Base-by-base conservation (phyloP, 2,888 invertebrate species). In the Hirtodrosophila alboralis region DNA sequence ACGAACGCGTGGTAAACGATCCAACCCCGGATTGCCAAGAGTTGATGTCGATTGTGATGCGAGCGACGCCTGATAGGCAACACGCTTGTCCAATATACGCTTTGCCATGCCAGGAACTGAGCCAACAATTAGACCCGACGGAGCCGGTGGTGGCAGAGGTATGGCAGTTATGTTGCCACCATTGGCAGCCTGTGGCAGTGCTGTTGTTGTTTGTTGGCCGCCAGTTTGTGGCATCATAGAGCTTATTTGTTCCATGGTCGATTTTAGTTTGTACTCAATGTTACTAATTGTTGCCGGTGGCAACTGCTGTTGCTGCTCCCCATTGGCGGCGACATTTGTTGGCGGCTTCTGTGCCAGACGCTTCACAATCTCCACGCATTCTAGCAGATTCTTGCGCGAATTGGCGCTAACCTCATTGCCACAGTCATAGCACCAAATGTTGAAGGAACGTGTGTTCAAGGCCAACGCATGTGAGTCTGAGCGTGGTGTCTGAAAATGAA, bases 361-460 rank as follows among this genome's bases (percentile, higher is more conserved):
- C 80, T 94, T 94, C 10, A 96, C 91, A 84, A 94, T 93, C 73
- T 96, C 95, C 45, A 96, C 93, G 87, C 94, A 94, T 86, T 96
- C 95, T 36, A 93, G 91, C 1, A 97, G 91, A 86, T 94, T 95
- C 88, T 94, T 94, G 38, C 93, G 91, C 66, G 87, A 92, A 91
- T 87, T 84, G 7, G 93, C 90, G 49, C 92, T 92, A 10, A 96
- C 92, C 90, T 95, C 94, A 75, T 92, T 92, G 85, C 95, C 93
- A 90, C 96, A 97, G 51, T 92, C 92, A 86, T 95, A 96, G 91
- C 96, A 97, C 93, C 95, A 96, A 18, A 96, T 92, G 54, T 92
- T 93, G 93, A 95, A 95, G 14, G 92, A 91, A 27, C 93, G 92
- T 18, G 95, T 95, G 88, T 96, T 94, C 63, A 95, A 92, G 31